Evolutionary conservation across 2,113 vertebrate species (phyloP).

Genomic region (Brachyhypopomus gauderio): DNA sequence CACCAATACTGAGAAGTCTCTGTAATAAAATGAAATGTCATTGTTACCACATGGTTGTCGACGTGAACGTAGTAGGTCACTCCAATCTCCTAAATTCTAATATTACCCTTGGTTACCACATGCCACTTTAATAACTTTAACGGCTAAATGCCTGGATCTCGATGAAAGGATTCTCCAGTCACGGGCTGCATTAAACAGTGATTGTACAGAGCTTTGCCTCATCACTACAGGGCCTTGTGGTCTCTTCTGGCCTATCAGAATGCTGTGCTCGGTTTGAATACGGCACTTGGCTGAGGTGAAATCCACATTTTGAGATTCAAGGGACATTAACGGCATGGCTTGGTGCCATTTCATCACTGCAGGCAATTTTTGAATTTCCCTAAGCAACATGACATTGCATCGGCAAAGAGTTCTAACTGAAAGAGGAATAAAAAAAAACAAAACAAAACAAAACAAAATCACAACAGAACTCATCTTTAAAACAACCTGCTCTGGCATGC

Average conservation of each 20-base stretch:
- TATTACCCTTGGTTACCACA: not conserved
- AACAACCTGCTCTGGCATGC: not conserved
- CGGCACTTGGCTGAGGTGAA: no score
- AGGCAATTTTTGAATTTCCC: not conserved
- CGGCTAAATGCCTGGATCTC: not conserved
- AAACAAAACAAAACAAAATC: not conserved
- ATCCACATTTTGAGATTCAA: not conserved
- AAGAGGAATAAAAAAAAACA: not conserved
- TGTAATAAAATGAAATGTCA: no score
- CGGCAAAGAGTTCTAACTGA: not conserved
- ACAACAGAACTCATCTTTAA: constrained; percentile 15
- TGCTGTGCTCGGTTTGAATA: not conserved
- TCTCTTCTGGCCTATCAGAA: not conserved
- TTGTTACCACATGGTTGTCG: no score
- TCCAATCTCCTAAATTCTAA: no score
- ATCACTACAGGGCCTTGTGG: not conserved
- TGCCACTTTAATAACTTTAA: constrained; percentile 3
- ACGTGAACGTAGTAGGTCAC: no score
- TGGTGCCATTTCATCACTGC: constrained; percentile 7
- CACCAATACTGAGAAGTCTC: no score
- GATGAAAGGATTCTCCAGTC: not conserved
- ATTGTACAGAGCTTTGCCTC: not conserved
- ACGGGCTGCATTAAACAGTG: not conserved
- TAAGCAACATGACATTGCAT: not conserved
- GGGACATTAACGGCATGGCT: constrained; percentile 25